These are phyloP conservation scores for Lymantria monacha DNA, from an alignment of 2,888 invertebrate species.

Conservation along the genomic window DNA sequence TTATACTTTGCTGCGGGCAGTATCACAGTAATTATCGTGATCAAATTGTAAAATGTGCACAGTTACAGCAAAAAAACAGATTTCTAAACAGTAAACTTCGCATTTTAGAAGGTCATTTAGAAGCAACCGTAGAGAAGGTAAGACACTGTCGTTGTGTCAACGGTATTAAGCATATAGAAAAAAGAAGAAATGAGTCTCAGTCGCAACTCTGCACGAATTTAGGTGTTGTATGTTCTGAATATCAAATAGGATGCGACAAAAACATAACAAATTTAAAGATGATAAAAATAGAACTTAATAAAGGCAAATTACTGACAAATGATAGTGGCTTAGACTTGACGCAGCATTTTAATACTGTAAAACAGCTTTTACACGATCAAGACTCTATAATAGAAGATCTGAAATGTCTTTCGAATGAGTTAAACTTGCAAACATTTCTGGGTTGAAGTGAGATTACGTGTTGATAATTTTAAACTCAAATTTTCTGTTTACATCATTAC, in stretches of 20 bases:
- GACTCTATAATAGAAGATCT: slow-evolving; percentile 48
- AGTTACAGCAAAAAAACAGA: slow-evolving; percentile 49
- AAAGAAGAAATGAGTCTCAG: slow-evolving; percentile 22
- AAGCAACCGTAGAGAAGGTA: slow-evolving; percentile 33
- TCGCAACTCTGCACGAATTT: slow-evolving; percentile 5
- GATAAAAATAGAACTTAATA: slow-evolving; percentile 19
- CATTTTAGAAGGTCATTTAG: slow-evolving; percentile 47
- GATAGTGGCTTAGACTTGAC: slow-evolving; percentile 36
- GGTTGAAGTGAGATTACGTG: background rate
- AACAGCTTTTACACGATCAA: slow-evolving; percentile 52
- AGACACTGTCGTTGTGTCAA: slow-evolving; percentile 33
- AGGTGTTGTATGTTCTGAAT: slow-evolving; percentile 17
- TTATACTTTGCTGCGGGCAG: slow-evolving; percentile 51
- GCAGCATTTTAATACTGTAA: slow-evolving; percentile 49
- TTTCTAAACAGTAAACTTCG: slow-evolving; percentile 51
- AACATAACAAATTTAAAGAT: slow-evolving; percentile 17
- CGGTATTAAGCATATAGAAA: slow-evolving; percentile 23
- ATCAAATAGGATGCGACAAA: slow-evolving; percentile 10
- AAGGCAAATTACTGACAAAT: slow-evolving; percentile 8
- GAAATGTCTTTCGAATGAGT: slow-evolving; percentile 38
- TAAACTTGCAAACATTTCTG: slow-evolving; percentile 9
- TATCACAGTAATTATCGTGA: slow-evolving; percentile 51
- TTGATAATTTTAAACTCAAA: too few relatives aligned
- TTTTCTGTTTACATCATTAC: too few relatives aligned
- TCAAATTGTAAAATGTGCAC: slow-evolving; percentile 39